Evolutionary conservation across 1,140 invertebrate genomes (phyloP).

Genomic region (Procambarus virginalis): DNA sequence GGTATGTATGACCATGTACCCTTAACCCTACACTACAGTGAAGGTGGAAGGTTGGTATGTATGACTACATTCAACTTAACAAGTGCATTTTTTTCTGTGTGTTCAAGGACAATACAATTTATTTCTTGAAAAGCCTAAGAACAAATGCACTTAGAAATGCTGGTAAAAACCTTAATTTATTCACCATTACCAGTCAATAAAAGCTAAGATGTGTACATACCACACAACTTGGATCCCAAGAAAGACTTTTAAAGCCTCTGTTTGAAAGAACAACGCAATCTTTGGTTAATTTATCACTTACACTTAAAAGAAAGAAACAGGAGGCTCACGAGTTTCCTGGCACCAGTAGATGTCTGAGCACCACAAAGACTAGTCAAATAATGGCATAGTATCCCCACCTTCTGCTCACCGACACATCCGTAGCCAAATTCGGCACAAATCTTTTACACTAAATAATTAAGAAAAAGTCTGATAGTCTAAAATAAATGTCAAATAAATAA

Average conservation of each 20-base stretch:
- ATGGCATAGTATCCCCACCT: slow-evolving; percentile 30
- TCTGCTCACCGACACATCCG: not conserved
- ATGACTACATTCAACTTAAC: not conserved
- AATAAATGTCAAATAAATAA: not conserved
- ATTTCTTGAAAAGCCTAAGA: not conserved
- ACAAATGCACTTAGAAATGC: slow-evolving; percentile 11
- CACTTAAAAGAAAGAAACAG: not conserved
- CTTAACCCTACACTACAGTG: not conserved
- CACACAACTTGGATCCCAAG: slow-evolving; percentile 33
- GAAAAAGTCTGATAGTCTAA: not conserved
- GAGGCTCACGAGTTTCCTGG: slow-evolving; percentile 12
- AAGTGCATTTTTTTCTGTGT: not conserved
- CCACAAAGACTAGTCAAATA: slow-evolving; percentile 35
- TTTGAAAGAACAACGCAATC: slow-evolving; percentile 25
- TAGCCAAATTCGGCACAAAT: too few relatives aligned
- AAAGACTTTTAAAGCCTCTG: slow-evolving; percentile 27
- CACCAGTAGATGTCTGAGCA: slow-evolving; percentile 40
- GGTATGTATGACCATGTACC: not conserved
- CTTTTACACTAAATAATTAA: too few relatives aligned
- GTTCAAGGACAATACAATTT: not conserved
- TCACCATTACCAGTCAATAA: slow-evolving; percentile 1
- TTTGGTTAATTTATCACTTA: slow-evolving; percentile 41
- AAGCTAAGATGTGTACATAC: not conserved
- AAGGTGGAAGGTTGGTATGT: not conserved
- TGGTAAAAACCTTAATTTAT: slow-evolving; percentile 11